Evolutionary conservation across 2,888 invertebrate species (phyloP).

Genomic region (Taphrorychus bicolor): DNA sequence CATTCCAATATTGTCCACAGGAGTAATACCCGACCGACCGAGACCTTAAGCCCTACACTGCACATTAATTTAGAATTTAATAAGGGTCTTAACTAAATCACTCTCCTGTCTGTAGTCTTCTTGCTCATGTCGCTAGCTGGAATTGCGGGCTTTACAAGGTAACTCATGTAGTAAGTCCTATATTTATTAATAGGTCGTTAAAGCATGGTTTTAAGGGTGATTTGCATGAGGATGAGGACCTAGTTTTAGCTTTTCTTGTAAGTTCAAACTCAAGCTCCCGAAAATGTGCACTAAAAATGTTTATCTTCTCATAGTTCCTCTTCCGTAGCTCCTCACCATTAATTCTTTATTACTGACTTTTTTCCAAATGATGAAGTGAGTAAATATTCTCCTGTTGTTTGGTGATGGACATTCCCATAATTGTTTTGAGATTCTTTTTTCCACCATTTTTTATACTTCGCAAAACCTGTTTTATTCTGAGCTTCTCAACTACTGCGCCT

Average conservation of each 20-base stretch:
- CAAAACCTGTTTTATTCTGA: too few relatives aligned
- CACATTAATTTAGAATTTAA: constrained; percentile 29
- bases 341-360: too few relatives aligned
- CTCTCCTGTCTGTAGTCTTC: neutral
- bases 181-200: neutral
- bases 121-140: neutral
- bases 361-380: too few relatives aligned
- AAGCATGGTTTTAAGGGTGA: neutral
- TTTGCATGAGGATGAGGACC: too few relatives aligned
- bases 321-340: too few relatives aligned
- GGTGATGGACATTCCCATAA: too few relatives aligned
- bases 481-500: too few relatives aligned
- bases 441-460: too few relatives aligned
- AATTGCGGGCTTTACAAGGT: neutral
- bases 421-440: too few relatives aligned
- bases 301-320: neutral
- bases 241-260: too few relatives aligned
- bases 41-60: constrained; percentile 26
- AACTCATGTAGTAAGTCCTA: neutral
- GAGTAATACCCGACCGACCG: constrained; percentile 16
- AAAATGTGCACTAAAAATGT: neutral
- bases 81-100: constrained; percentile 27
- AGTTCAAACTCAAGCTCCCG: neutral
- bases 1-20: constrained; percentile 20
- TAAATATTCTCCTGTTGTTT: too few relatives aligned